These are phyloP conservation scores for Pseudochromis fuscus DNA, from an alignment of 2,797 vertebrate species.

Conservation along the genomic window DNA sequence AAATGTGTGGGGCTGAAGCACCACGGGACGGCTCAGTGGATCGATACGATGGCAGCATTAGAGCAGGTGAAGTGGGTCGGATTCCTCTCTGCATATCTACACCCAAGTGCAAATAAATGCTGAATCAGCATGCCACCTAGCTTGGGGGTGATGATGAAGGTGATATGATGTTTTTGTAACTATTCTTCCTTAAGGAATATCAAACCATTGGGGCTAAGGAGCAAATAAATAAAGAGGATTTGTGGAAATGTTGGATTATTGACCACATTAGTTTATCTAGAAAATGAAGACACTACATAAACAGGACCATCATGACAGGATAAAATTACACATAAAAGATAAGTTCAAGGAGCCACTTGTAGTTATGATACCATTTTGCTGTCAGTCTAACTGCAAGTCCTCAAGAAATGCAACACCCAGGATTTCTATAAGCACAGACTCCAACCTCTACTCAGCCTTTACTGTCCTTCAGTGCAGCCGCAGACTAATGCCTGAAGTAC, in stretches of 20 bases:
- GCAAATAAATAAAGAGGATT: background rate
- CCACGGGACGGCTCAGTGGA: constrained; percentile 51
- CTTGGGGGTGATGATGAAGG: background rate
- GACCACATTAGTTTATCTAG: background rate
- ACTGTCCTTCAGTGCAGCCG: background rate
- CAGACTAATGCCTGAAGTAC: background rate
- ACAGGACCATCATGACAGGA: background rate
- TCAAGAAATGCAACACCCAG: too few relatives aligned
- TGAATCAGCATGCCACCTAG: constrained; percentile 40
- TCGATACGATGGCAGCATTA: constrained; percentile 58
- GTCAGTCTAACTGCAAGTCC: too few relatives aligned
- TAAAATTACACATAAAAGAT: background rate
- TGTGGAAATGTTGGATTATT: background rate
- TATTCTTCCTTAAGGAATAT: background rate
- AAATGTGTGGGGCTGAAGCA: constrained; percentile 54
- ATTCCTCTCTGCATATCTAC: constrained; percentile 57
- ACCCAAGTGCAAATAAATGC: constrained; percentile 38
- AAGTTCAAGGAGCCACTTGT: too few relatives aligned
- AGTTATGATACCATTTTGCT: too few relatives aligned
- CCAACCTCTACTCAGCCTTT: background rate
- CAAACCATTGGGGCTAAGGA: background rate
- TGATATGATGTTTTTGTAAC: background rate
- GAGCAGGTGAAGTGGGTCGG: constrained; percentile 51
- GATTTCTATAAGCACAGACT: too few relatives aligned
- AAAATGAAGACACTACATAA: too few relatives aligned